Base-by-base conservation (phyloP, 2,113 vertebrate genomes). In the Abramis brama region DNA sequence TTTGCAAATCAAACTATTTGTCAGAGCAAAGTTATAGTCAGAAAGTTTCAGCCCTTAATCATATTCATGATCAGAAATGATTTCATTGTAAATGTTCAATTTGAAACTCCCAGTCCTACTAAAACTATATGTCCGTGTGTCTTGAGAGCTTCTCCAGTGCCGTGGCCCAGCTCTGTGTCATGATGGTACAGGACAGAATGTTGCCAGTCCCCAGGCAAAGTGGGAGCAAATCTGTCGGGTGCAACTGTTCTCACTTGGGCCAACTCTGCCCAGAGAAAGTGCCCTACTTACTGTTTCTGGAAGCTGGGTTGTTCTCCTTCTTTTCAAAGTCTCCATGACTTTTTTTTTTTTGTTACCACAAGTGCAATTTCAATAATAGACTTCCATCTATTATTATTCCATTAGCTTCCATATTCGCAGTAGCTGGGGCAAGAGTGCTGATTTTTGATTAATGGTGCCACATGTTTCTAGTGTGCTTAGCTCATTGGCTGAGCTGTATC, bases 141-240 rank as follows among this genome's bases (percentile, higher is more conserved):
- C 21, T 75, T 39, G 83, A 79, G 70, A 82, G 73, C 39, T 73
- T 50, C 47, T 87, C 36, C 88, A 86, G 87, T 94, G 88, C 88
- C 85, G 84, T 94, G 88, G 88, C 91, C 85, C 87, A 87, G 89
- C 87, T 86, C 66, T 93, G 88, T 52, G 64, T 82, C 87, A 90
- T 90, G 89, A 85, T 90, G 91, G 86, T 88, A 90, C 88, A 89
- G 90, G 90, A 90, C 89, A 84, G 89, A 94, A 91, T 84, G 90
- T 93, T 93, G 92, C 88, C 91, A 91, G 92, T 92, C 94, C 94
- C 91, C 87, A 90, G 94, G 94, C 94, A 91, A 95, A 93, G 92
- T 91, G 88, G 93, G 94, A 93, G 92, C 94, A 94, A 95, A 95
- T 95, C 94, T 95, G 94, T 95, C 93, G 86, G 92, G 93, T 94